phyloP scores from a whole-genome alignment of 2,797 vertebrate genomes.

The Tinamus major region DNA sequence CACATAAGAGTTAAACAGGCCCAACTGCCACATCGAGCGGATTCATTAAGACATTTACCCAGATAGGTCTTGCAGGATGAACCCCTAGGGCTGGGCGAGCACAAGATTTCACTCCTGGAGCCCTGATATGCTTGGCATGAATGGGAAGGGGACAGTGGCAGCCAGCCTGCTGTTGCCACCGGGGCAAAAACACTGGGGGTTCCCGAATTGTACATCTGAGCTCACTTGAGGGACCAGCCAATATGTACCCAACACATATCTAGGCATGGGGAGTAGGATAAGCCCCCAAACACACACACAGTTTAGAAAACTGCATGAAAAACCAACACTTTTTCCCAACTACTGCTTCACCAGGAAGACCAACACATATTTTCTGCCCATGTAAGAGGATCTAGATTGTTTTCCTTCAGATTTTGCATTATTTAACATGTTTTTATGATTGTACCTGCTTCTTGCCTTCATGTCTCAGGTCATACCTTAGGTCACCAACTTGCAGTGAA shows the following conservation, averaged over 20 bases:
- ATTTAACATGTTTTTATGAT: not conserved
- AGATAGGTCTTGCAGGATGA: not conserved
- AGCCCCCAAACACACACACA: not conserved
- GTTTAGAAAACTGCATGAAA: not conserved
- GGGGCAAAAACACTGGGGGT: fast-evolving
- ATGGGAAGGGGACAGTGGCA: fast-evolving
- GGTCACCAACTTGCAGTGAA: not conserved
- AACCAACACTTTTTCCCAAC: not conserved
- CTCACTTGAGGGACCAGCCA: not conserved
- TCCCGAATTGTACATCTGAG: fast-evolving
- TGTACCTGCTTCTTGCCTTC: not conserved
- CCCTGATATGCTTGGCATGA: fast-evolving
- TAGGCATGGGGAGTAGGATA: not conserved
- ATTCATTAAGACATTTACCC: not conserved
- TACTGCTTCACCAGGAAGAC: not conserved
- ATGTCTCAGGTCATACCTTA: not conserved
- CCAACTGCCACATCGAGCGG: not conserved
- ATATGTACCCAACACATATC: not conserved
- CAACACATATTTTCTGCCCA: not conserved
- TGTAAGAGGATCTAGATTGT: not conserved
- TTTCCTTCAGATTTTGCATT: not conserved
- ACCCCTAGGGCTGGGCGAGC: not conserved
- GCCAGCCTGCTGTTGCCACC: fast-evolving
- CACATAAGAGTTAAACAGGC: fast-evolving
- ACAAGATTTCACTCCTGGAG: slow-evolving; percentile 35